These are phyloP conservation scores for Schizopygopsis malacanthus DNA, from an alignment of 2,797 vertebrate species.

Conservation along the genomic window DNA sequence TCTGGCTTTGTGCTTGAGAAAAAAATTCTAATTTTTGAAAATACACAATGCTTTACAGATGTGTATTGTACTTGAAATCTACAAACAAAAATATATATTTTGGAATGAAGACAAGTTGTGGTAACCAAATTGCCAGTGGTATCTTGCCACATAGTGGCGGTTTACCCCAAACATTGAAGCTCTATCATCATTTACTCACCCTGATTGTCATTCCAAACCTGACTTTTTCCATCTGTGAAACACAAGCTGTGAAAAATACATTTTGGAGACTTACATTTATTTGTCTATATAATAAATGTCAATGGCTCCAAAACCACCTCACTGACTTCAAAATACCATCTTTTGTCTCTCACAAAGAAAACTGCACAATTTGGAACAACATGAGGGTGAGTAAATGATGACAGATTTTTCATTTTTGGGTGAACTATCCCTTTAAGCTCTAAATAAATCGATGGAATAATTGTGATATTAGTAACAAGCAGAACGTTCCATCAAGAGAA, in stretches of 20 bases:
- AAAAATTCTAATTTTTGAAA: neutral
- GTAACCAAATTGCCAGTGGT: neutral
- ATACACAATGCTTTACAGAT: neutral
- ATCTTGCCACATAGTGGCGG: neutral
- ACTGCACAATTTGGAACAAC: neutral
- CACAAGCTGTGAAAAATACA: neutral
- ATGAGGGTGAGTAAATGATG: neutral
- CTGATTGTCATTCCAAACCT: neutral
- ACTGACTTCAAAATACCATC: neutral
- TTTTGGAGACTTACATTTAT: neutral
- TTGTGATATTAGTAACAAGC: constrained; percentile 10
- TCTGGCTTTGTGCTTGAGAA: neutral
- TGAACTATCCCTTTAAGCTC: neutral
- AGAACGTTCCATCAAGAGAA: constrained; percentile 1
- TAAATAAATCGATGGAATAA: constrained; percentile 24
- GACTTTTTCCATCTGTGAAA: neutral
- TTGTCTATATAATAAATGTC: neutral
- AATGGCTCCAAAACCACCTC: neutral
- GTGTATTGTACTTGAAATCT: neutral
- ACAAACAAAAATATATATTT: neutral
- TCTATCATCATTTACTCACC: neutral
- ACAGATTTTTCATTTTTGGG: neutral
- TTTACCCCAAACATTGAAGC: neutral
- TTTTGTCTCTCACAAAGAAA: constrained; percentile 16
- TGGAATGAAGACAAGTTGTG: neutral